Evolutionary conservation across 1,140 invertebrate species (phyloP), one percentile per base, ranked within the genome.

Genomic region (Drosophila bocki): DNA sequence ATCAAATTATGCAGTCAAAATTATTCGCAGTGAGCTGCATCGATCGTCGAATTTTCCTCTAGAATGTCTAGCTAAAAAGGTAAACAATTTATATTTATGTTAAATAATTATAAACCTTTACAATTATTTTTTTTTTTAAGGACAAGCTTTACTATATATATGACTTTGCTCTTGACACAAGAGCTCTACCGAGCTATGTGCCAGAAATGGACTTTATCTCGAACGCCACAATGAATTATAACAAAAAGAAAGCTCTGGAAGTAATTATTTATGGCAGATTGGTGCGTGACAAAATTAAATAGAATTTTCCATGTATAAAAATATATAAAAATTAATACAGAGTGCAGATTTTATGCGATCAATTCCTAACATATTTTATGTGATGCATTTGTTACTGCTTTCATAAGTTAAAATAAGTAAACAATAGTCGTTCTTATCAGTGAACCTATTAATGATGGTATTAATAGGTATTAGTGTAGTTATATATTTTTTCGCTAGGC

Each of bases 51-150:
- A 80, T 50, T 67, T 74, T 19, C 75, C 75, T 0, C 6, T 72
- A 11, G 22, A 67, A 8, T 80, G 68, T 44, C 76, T 71, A 0
- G 13, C 56, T 1, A 63, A 70, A 53, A 64, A 42, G 53, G 76
- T 75, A 29, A 32, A 4, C 15, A 15, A n/a, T 19, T 19, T 51
- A 17, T 29, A 5, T 29, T 9, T 29, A 29, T n/a, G 9, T 29
- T 2, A 5, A 26, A n/a, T 9, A n/a, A 29, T 15, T 9, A n/a
- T 8, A 19, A 7, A 29, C 26, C 26, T 29, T 29, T 29, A 29
- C 5, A 6, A 45, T 19, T 19, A 3, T 9, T 50, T 6, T 2
- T n/a, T 9, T 29, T 5, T 45, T 12, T 29, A 6, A 29, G 47
- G 15, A 50, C 4, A 50, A 9, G 15, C 15, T 50, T 2, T 50